Percentiles rank a stretch among this genome's conserved stretches.
These are phyloP conservation scores for Semnopithecus entellus DNA, from an alignment of 2,113 vertebrate genomes.

Conservation along the genomic window DNA sequence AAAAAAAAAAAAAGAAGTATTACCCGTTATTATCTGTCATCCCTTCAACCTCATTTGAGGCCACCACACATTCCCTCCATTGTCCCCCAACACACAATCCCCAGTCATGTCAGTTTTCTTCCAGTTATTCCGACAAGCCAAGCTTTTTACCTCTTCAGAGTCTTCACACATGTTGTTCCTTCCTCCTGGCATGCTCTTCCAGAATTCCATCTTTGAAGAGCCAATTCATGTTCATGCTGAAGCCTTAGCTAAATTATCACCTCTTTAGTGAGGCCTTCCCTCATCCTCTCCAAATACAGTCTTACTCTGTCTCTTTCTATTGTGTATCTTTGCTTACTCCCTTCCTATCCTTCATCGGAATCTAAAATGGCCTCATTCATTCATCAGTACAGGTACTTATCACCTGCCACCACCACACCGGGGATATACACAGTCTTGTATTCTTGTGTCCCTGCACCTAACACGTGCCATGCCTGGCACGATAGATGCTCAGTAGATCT, in stretches of 20 bases:
- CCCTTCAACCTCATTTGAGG: background rate
- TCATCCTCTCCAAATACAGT: background rate
- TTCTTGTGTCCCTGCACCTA: background rate
- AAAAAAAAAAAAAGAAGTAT: background rate
- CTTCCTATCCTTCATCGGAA: background rate
- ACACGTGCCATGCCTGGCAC: background rate
- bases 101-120: background rate
- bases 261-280: background rate
- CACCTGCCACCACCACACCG: background rate
- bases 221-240: background rate
- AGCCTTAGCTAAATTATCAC: background rate
- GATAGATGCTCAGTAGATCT: conserved; percentile 46
- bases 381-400: background rate
- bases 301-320: background rate
- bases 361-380: background rate
- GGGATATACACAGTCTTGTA: background rate
- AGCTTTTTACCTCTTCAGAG: background rate
- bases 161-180: background rate
- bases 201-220: background rate
- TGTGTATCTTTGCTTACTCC: background rate
- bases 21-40: background rate
- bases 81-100: accelerated
- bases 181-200: background rate
- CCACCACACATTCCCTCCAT: background rate
- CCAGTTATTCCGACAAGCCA: background rate